Base-by-base conservation (phyloP, 1,140 invertebrate genomes). In the Zeugodacus cucurbitae region DNA sequence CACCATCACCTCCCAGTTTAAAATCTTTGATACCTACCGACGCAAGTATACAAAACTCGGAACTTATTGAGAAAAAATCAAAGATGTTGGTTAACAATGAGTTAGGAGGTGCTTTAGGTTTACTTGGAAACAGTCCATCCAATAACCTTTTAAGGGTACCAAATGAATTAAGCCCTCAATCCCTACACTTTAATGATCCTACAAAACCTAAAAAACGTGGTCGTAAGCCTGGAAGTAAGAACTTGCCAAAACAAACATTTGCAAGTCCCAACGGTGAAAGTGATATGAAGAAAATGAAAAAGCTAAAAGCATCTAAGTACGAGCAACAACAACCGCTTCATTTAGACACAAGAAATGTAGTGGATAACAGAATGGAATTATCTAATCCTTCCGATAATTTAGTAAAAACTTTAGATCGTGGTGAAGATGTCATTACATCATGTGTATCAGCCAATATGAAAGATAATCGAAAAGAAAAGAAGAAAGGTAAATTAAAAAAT, bases 161-260 rank as follows among this genome's bases (percentile, higher is more conserved):
- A 59, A 22, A 54, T 32, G 5, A 34, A 22, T 59, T 37, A 11
- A 59, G 20, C 29, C 58, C 14, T 37, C 5, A 1, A 17, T 6
- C 41, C 3, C 4, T 41, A 26, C 41, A 82, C 20, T 2, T 86
- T 26, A 10, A 57, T 5, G 44, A 48, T 57, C 11, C 44, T 11
- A 88, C 86, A 14, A 93, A 91, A 62, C 90, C 92, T 1, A 92
- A 90, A 37, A 93, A 93, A 86, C 89, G 92, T 3, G 92, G 92
- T 17, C 91, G 92, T 14, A 93, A 93, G 29, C 91, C 92, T 26
- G 92, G 91, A 1, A 90, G 90, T 0, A 93, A 93, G 87, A 91
- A 92, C 89, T 88, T 88, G 32, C 62, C 57, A 8, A 90, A 89
- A 59, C 78, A 64, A 41, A n/a, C 54, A 5, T 59, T 86, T 6